Base-by-base conservation (phyloP, 1,140 invertebrate genomes). In the Belonocnema kinseyi region DNA sequence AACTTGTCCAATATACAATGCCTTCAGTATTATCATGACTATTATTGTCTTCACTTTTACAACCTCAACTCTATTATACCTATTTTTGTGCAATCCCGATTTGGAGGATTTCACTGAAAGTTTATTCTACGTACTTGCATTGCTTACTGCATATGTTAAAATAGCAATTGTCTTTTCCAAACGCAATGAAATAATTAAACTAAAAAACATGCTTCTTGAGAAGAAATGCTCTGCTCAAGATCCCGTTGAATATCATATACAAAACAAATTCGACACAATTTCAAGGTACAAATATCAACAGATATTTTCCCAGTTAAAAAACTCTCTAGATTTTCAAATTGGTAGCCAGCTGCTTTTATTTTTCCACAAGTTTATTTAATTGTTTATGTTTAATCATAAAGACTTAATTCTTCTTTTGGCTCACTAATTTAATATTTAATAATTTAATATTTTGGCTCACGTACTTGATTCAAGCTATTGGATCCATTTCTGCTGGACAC, bases 161-260 rank as follows among this genome's bases (percentile, higher is more conserved):
- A 66, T 66, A 66, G 61, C 61, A 66, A 40, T 66, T 66, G 33
- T 66, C 33, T 66, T 66, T n/a, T 66, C n/a, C 8, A 66, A 66
- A 66, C 61, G 26, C 16, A 26, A 66, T 66, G 16, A 66, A 66
- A 66, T 66, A 66, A 66, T 66, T 16, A 13, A 66, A 66, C 40
- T 66, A n/a, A 33, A 7, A 66, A n/a, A 66, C 40, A 66, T 66
- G 61, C 61, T 66, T 66, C 10, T 66, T 10, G 61, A 66, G 6
- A 33, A 16, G 40, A 40, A 66, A 16, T 66, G 26, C 13, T 40
- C 10, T 40, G 14, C 61, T 10, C 61, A 66, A 66, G 61, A 66
- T 40, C 16, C 16, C n/a, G n/a, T 40, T 66, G 61, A 66, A 33
- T n/a, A 40, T 66, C 7, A n/a, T 5, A 66, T 66, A n/a, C 61